Conservation (phyloP, 1,140 invertebrate genomes). For the Drosophila trapezifrons region DNA sequence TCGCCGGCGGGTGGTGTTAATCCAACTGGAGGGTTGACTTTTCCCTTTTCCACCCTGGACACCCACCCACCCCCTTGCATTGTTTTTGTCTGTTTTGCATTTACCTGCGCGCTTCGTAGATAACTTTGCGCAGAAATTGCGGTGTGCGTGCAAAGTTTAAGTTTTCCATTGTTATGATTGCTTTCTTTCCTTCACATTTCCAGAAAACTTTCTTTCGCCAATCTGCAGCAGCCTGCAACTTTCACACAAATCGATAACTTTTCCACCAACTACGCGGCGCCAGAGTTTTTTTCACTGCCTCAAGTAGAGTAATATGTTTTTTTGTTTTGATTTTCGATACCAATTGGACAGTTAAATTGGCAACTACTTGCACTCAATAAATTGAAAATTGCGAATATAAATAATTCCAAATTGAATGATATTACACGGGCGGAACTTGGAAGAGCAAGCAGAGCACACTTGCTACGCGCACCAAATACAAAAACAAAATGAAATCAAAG, state of each 20-base stretch:
- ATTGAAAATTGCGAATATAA: constrained; percentile 20
- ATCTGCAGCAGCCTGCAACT: constrained; percentile 58
- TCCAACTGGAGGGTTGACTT: constrained; percentile 49
- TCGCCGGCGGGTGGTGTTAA: constrained; percentile 33
- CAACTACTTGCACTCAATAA: background rate
- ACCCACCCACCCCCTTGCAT: constrained; percentile 8
- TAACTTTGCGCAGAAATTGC: constrained; percentile 83
- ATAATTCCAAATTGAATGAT: constrained; percentile 17
- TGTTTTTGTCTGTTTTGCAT: constrained; percentile 45
- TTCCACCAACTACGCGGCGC: constrained; percentile 32
- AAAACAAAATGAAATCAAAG: constrained; percentile 66
- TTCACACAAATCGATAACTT: constrained; percentile 71
- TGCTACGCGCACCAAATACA: constrained; percentile 65
- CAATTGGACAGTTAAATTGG: background rate
- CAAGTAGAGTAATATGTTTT: background rate
- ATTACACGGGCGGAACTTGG: constrained; percentile 37
- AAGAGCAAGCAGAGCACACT: constrained; percentile 24
- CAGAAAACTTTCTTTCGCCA: constrained; percentile 66
- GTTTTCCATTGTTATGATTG: constrained; percentile 75
- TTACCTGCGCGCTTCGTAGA: constrained; percentile 81
- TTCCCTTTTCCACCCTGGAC: background rate
- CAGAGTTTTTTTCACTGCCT: background rate
- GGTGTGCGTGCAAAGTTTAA: constrained; percentile 83
- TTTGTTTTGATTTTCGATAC: background rate
- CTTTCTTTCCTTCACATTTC: constrained; percentile 37